Conservation (phyloP, 2,797 vertebrate species). For the Apogon talboti region DNA sequence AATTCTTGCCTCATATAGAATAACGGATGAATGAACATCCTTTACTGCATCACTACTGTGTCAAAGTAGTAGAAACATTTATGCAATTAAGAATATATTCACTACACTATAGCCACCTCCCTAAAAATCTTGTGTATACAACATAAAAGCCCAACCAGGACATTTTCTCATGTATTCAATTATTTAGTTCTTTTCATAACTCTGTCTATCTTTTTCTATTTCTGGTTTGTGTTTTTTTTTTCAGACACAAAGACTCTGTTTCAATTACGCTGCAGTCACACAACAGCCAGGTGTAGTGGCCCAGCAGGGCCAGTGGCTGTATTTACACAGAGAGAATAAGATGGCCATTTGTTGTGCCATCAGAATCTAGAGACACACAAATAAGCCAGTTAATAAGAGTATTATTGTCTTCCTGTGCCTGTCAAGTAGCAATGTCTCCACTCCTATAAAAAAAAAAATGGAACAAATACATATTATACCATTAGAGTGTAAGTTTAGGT, state of each 20-base stretch:
- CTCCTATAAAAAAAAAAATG: background rate
- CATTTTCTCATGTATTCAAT: constrained; percentile 40
- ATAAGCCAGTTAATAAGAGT: constrained; percentile 12
- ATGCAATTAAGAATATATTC: background rate
- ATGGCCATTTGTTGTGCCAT: constrained; percentile 1
- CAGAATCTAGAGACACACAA: constrained; percentile 2
- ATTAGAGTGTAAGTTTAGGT: too few relatives aligned
- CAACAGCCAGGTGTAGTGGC: constrained; percentile 45
- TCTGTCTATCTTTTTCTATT: constrained; percentile 49
- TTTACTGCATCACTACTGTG: background rate
- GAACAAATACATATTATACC: background rate
- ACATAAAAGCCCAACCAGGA: constrained; percentile 11
- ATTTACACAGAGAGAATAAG: constrained; percentile 28
- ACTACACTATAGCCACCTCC: background rate
- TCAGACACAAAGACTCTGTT: constrained; percentile 20
- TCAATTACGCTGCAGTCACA: constrained; percentile 38
- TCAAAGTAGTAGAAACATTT: background rate
- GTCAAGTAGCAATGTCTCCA: background rate
- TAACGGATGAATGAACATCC: constrained; percentile 6
- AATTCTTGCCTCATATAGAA: constrained; percentile 5
- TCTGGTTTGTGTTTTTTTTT: constrained; percentile 38
- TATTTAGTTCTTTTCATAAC: constrained; percentile 51
- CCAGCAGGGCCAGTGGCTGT: constrained; percentile 23
- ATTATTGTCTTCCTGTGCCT: background rate
- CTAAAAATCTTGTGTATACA: constrained; percentile 18